Evolutionary conservation across 2,113 vertebrate genomes (phyloP).

Genomic region (Antechinus stuartii): DNA sequence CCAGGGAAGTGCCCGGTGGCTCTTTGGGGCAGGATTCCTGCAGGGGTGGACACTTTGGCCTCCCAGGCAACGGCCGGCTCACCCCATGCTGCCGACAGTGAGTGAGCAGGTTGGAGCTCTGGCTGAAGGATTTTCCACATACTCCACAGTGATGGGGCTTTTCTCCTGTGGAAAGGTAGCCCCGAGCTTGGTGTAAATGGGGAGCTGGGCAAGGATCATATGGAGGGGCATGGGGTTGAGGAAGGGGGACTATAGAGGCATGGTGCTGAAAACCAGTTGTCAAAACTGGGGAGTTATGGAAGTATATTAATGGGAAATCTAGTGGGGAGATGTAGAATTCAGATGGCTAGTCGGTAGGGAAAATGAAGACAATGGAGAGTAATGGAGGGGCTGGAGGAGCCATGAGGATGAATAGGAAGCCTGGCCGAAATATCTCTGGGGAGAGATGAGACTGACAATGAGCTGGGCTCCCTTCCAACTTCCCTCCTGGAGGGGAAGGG

Average conservation of each 20-base stretch:
- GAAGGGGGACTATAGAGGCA: background rate
- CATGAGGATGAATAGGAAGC: too few relatives aligned
- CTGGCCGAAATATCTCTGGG: background rate
- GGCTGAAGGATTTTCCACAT: slow-evolving; percentile 14
- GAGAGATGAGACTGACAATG: background rate
- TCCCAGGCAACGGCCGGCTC: background rate
- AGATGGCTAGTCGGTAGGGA: background rate
- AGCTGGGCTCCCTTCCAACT: background rate
- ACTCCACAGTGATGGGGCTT: background rate
- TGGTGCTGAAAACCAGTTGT: background rate
- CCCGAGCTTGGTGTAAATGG: background rate
- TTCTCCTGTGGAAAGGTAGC: background rate
- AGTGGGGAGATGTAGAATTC: background rate
- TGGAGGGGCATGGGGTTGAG: background rate
- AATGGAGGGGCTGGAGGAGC: background rate
- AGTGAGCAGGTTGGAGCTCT: background rate
- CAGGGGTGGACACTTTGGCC: too few relatives aligned
- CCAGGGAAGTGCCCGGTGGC: background rate
- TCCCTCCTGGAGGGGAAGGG: background rate
- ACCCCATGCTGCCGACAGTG: background rate
- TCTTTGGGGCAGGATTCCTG: background rate
- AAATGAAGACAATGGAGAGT: background rate
- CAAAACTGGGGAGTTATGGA: background rate
- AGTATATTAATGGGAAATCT: background rate
- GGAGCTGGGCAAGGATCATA: background rate